Base-by-base conservation (phyloP, 2,113 vertebrate genomes). In the Camarhynchus parvulus region DNA sequence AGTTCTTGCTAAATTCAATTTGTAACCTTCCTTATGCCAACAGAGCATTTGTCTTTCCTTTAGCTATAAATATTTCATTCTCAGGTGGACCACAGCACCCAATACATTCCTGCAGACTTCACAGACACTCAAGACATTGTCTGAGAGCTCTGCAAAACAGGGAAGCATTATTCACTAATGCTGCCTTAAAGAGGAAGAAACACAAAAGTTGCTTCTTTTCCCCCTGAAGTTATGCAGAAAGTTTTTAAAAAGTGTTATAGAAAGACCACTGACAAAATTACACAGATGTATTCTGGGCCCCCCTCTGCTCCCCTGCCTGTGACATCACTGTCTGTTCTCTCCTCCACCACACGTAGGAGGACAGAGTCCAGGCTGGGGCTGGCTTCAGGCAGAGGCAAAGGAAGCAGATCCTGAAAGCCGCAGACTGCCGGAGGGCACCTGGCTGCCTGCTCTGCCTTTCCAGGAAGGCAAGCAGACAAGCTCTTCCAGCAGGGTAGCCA, bases 401-500 rank as follows among this genome's bases (percentile, higher is more conserved):
- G 3, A 56, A 93, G 90, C 85, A 80, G 82, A 94, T 91, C 87
- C 77, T 0, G 0, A 95, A 80, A 94, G 63, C 88, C 3, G 5
- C 85, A 92, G 92, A 95, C 58, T 94, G 95, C 94, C 85, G 49
- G 82, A 93, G 96, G 94, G 95, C 79, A 95, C 95, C 95, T 94
- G 90, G 92, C 94, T 90, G 90, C 88, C 88, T 88, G 78, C 72
- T 93, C 85, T 90, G 92, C 90, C 88, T 82, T 94, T 94, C 88
- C 92, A 93, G 89, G 92, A 93, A 96, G 91, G 68, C 86, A 23
- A 78, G 90, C 90, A 90, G 89, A 86, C 7, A 0, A 93, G 86
- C 80, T 70, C 59, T 67, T 90, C 55, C 89, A 90, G 92, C 76
- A 28, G 86, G 52, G 73, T 70, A 92, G 73, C 91, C 86, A 83